Evolutionary conservation across 2,113 vertebrate genomes (phyloP).

Genomic region (Ameiurus melas): DNA sequence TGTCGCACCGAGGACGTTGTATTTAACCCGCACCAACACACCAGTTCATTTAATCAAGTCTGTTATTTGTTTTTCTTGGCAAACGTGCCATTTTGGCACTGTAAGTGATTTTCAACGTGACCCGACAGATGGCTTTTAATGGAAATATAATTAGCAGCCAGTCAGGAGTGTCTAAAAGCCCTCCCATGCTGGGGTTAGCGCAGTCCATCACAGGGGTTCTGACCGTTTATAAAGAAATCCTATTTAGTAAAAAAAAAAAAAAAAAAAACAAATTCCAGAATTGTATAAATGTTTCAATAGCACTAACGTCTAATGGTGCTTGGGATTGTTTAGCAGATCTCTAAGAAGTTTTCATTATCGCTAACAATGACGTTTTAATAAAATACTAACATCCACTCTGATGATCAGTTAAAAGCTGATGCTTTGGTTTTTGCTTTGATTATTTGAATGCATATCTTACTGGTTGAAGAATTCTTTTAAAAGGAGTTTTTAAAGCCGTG

Average conservation of each 20-base stretch:
- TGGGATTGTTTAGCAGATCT: background rate
- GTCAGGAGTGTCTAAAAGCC: slow-evolving; percentile 17
- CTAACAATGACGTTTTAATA: background rate
- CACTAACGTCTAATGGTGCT: background rate
- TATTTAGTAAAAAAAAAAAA: background rate
- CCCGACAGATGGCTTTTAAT: slow-evolving; percentile 52
- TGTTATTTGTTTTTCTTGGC: slow-evolving; percentile 50
- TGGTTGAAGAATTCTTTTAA: background rate
- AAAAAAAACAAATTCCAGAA: too few species aligned
- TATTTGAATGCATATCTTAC: background rate
- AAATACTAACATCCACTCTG: background rate
- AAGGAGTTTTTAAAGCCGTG: background rate
- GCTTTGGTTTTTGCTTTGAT: background rate
- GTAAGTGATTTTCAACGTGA: background rate
- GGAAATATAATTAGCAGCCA: slow-evolving; percentile 32
- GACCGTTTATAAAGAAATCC: background rate
- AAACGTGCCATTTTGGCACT: slow-evolving; percentile 25
- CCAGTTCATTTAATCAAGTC: slow-evolving; percentile 32
- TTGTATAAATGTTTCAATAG: background rate
- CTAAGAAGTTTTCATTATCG: background rate
- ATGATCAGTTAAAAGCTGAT: background rate
- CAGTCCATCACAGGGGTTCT: background rate
- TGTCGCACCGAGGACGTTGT: background rate
- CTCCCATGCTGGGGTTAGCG: slow-evolving; percentile 1
- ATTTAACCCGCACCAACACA: slow-evolving; percentile 15